Base-by-base conservation (phyloP, 2,888 invertebrate genomes). In the Orchestes rusci region DNA sequence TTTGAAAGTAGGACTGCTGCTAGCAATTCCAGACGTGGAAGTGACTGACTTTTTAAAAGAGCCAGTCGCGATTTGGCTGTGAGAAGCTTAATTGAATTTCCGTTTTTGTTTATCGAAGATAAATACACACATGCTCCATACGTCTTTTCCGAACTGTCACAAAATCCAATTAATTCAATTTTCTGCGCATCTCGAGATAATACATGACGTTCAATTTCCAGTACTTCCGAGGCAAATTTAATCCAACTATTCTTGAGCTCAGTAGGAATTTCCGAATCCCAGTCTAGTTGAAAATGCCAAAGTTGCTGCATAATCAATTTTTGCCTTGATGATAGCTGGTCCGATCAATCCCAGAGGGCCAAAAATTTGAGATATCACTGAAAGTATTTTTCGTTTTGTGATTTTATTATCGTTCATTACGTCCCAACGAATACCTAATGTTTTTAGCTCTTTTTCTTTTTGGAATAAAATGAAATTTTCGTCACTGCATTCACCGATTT, bases 121-220 rank as follows among this genome's bases (percentile, higher is more conserved):
- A 34, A 13, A 34, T 34, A 34, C 8, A 34, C 16, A 16, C 34
- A 34, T 5, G 34, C 34, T 16, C 34, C 34, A 12, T 34, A 34
- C 2, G 18, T 18, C 17, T 34, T 34, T 16, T 34, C 18, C 7
- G 2, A 34, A 2, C 34, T 34, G 34, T 34, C 34, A 12, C 34
- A n/a, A 34, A 34, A 34, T 34, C 18, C 34, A 3, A 13, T 13
- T 10, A 34, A 12, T 16, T 16, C 17, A 13, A 34, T 1, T 8
- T 16, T 5, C 10, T 3, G 8, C 16, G 17, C 15, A 10, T 34
- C 23, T 23, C 10, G 23, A 5, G 23, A 23, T 23, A 23, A 23
- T 7, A 23, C 34, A 12, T 8, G 34, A 17, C 34, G 16, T 17
- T 34, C 16, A 10, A 34, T 16, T 16, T 16, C 16, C 10, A 13